phyloP scores from a whole-genome alignment of 2,797 vertebrate species.

The Cyclopterus lumpus region DNA sequence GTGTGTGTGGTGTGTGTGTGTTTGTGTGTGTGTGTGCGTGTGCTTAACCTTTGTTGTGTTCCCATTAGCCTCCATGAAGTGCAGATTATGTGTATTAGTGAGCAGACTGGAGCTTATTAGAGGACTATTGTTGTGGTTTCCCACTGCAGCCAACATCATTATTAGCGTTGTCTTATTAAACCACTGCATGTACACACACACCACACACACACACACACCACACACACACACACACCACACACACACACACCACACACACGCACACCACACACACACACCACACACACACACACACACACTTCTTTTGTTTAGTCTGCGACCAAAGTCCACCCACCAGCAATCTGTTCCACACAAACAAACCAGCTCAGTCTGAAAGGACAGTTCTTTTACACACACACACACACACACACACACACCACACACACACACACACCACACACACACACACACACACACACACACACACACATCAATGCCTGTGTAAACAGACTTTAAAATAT shows the following conservation, averaged over 20 bases:
- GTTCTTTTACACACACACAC: constrained; percentile 17
- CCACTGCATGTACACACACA: constrained; percentile 50
- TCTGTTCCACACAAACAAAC: constrained; percentile 64
- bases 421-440: constrained; percentile 25
- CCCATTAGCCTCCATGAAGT: constrained; percentile 57
- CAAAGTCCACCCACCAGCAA: constrained; percentile 65
- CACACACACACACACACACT: constrained; percentile 17
- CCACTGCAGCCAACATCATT: constrained; percentile 69
- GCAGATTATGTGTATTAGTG: constrained; percentile 58
- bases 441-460: constrained; percentile 10
- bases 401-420: constrained; percentile 20
- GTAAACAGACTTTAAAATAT: neutral
- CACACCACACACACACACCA: constrained; percentile 18
- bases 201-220: constrained; percentile 33
- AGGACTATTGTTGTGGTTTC: constrained; percentile 73
- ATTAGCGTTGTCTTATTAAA: constrained; percentile 70
- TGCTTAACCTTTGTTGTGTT: constrained; percentile 48
- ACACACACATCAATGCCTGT: neutral
- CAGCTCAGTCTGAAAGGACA: constrained; percentile 40
- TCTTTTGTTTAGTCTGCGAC: constrained; percentile 65
- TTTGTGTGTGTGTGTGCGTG: constrained; percentile 31
- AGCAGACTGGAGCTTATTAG: constrained; percentile 67
- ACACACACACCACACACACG: constrained; percentile 23
- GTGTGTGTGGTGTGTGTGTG: constrained; percentile 8
- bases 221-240: constrained; percentile 43